A percentile compares a stretch with the other conserved stretches of the same genome.
Evolutionary conservation across 2,888 invertebrate genomes (phyloP).

Genomic region (Empis stercorea): DNA sequence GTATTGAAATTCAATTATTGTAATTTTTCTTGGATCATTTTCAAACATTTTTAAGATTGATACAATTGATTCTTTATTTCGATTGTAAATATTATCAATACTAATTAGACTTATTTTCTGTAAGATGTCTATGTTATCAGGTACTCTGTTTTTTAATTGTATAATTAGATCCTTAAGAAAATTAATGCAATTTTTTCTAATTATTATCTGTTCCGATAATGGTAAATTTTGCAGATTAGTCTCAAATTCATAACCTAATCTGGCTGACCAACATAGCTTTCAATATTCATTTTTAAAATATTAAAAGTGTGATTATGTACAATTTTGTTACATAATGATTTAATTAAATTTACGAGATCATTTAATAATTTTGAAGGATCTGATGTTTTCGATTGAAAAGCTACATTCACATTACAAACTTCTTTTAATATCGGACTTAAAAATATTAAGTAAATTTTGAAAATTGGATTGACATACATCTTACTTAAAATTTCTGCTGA

Average conservation of each 20-base stretch:
- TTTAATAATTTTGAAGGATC: slow-evolving; percentile 13
- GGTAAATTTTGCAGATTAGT: too few species aligned
- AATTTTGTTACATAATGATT: not conserved
- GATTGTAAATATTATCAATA: too few species aligned
- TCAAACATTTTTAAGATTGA: too few species aligned
- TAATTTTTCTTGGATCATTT: too few species aligned
- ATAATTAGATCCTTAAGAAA: not conserved
- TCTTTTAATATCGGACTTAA: slow-evolving; percentile 16
- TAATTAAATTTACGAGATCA: not conserved
- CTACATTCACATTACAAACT: slow-evolving; percentile 15
- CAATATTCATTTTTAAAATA: too few species aligned
- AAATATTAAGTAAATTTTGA: slow-evolving; percentile 3
- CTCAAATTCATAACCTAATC: too few species aligned
- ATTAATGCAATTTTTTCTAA: not conserved
- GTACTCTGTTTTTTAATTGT: not conserved
- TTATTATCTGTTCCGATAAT: not conserved
- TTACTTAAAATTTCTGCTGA: not conserved
- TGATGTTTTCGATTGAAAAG: slow-evolving; percentile 14
- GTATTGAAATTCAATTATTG: too few species aligned
- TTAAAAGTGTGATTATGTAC: too few species aligned
- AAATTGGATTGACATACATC: not conserved
- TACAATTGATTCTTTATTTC: too few species aligned
- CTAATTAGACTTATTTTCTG: too few species aligned
- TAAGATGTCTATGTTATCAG: not conserved
- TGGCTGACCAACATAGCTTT: too few species aligned